These are phyloP conservation scores for Osmerus eperlanus DNA, from an alignment of 2,113 vertebrate species.

Conservation along the genomic window DNA sequence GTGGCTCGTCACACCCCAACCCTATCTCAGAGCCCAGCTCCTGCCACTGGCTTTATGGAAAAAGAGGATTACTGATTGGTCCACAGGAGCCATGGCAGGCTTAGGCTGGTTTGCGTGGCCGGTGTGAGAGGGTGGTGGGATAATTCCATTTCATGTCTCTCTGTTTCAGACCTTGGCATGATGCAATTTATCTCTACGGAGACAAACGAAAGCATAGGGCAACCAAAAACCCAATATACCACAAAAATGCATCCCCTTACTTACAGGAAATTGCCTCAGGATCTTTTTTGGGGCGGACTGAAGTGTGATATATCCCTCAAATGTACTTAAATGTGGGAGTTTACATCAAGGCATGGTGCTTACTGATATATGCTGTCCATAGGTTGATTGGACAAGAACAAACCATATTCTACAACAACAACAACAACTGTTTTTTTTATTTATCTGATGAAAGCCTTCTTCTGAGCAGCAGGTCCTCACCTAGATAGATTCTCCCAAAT, in stretches of 20 bases:
- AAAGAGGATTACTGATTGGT: slow-evolving; percentile 74
- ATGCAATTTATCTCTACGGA: slow-evolving; percentile 55
- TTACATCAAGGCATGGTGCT: neutral
- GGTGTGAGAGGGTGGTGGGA: slow-evolving; percentile 65
- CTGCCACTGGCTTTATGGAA: slow-evolving; percentile 59
- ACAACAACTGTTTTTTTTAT: too few species aligned
- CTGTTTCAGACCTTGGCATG: slow-evolving; percentile 54
- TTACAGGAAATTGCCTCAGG: slow-evolving; percentile 9
- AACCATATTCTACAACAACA: too few species aligned
- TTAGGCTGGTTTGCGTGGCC: slow-evolving; percentile 62
- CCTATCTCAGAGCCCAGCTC: slow-evolving; percentile 35
- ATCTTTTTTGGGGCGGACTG: neutral
- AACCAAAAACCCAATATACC: slow-evolving; percentile 37
- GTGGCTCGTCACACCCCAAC: slow-evolving; percentile 62
- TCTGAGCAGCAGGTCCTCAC: too few species aligned
- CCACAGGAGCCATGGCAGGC: slow-evolving; percentile 50
- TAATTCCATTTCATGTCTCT: slow-evolving; percentile 69
- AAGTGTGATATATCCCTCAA: neutral
- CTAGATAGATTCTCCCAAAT: too few species aligned
- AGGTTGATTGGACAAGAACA: neutral
- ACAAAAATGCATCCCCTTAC: neutral
- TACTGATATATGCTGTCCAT: neutral
- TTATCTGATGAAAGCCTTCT: too few species aligned
- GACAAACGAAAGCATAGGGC: slow-evolving; percentile 27
- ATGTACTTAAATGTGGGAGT: neutral